phyloP scores from a whole-genome alignment of 37 sponge, comb jelly and placozoan species.

The Chondrosia reniformis region DNA sequence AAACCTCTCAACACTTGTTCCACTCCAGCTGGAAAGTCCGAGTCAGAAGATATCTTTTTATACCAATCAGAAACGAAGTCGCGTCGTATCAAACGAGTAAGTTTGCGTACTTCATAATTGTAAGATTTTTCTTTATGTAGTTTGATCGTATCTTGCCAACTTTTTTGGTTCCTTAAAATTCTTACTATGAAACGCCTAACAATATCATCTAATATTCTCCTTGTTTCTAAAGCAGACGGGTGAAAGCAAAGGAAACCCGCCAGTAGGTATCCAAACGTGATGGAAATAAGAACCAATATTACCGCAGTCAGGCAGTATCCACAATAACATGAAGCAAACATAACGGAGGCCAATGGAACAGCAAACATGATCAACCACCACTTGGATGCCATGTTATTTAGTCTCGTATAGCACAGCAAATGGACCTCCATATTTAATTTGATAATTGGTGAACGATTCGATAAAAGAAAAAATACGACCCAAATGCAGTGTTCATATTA shows the following conservation, averaged over 20 bases:
- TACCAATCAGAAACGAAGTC: constrained; percentile 64
- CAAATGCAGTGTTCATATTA: too few species aligned
- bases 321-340: background rate
- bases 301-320: too few species aligned
- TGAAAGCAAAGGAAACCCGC: background rate
- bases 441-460: too few species aligned
- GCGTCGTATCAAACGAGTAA: constrained; percentile 53
- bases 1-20: constrained; percentile 48
- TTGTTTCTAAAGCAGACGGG: too few species aligned
- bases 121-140: background rate
- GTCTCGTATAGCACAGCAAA: too few species aligned
- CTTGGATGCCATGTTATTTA: too few species aligned
- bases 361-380: too few species aligned
- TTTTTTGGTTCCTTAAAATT: background rate
- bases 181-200: background rate
- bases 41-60: constrained; percentile 30
- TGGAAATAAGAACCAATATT: background rate
- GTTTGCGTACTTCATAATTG: constrained; percentile 66
- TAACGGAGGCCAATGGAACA: background rate
- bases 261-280: background rate
- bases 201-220: background rate
- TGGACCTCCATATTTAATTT: too few species aligned
- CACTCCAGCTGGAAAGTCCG: constrained; percentile 47
- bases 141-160: background rate
- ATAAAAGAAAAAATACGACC: too few species aligned